These are phyloP conservation scores for Sebastes diploproa DNA, from an alignment of 2,797 vertebrate species.

Conservation along the genomic window DNA sequence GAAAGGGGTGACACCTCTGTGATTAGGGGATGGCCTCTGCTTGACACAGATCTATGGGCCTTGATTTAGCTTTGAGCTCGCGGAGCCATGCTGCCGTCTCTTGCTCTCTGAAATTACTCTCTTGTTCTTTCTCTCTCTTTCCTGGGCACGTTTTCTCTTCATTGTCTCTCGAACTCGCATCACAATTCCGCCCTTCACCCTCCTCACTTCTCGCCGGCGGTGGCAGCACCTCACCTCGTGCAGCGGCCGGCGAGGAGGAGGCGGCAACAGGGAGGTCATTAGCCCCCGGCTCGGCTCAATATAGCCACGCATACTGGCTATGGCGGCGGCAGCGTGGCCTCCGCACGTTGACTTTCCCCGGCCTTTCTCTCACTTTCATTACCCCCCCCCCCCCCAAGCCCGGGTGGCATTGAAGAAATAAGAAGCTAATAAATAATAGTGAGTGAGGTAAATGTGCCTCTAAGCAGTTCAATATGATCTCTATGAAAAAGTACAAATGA, in stretches of 20 bases:
- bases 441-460: constrained; percentile 3
- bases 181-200: background rate
- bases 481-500: background rate
- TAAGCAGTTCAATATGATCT: background rate
- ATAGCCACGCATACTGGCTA: constrained; percentile 38
- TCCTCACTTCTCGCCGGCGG: background rate
- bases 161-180: background rate
- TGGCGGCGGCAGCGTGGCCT: constrained; percentile 5
- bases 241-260: background rate
- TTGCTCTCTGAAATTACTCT: constrained; percentile 15
- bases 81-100: background rate
- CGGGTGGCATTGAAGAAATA: constrained; percentile 25
- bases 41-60: constrained; percentile 14
- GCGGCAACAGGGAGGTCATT: constrained; percentile 34
- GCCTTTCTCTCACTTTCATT: constrained; percentile 19
- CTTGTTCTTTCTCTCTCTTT: background rate
- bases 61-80: constrained; percentile 27
- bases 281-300: constrained; percentile 44
- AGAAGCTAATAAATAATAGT: constrained; percentile 10
- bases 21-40: constrained; percentile 39
- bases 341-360: constrained; percentile 25
- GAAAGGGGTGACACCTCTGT: constrained; percentile 20
- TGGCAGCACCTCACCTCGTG: constrained; percentile 1
- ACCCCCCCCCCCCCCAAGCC: background rate
- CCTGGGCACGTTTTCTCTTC: background rate